phyloP scores from a whole-genome alignment of 2,888 invertebrate species.

The Meandrusa payeni region DNA sequence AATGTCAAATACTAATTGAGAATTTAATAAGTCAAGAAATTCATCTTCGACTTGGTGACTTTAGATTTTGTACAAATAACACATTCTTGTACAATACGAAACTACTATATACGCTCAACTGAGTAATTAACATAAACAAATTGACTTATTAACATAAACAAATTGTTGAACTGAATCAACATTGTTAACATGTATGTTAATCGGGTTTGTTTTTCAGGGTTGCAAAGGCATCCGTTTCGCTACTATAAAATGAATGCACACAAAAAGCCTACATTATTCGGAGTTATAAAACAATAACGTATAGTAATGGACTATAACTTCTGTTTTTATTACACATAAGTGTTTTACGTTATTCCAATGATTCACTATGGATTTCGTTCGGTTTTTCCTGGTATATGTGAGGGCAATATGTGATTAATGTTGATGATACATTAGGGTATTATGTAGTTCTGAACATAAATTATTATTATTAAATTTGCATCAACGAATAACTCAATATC shows the following conservation, averaged over 20 bases:
- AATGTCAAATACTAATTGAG: constrained; percentile 17
- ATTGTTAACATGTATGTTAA: background rate
- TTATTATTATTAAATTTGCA: too few species aligned
- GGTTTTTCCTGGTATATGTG: constrained; percentile 6
- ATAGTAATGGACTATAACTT: constrained; percentile 3
- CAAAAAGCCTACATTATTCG: background rate
- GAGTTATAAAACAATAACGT: constrained; percentile 4
- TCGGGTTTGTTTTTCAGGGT: background rate
- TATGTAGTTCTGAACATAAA: too few species aligned
- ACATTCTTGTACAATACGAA: background rate
- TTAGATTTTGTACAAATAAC: background rate
- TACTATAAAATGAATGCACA: constrained; percentile 1
- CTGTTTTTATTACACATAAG: background rate
- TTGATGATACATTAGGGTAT: background rate
- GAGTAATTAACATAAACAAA: background rate
- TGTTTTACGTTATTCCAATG: constrained; percentile 5
- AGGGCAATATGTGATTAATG: constrained; percentile 4
- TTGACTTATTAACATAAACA: constrained; percentile 6
- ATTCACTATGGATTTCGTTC: constrained; percentile 4
- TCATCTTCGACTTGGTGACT: background rate
- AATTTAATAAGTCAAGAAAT: background rate
- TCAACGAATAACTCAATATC: too few species aligned
- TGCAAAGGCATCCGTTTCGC: background rate
- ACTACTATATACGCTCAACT: background rate
- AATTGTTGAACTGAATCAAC: constrained; percentile 5